Conservation (phyloP, 2,797 vertebrate genomes). For the Iguana delicatissima region DNA sequence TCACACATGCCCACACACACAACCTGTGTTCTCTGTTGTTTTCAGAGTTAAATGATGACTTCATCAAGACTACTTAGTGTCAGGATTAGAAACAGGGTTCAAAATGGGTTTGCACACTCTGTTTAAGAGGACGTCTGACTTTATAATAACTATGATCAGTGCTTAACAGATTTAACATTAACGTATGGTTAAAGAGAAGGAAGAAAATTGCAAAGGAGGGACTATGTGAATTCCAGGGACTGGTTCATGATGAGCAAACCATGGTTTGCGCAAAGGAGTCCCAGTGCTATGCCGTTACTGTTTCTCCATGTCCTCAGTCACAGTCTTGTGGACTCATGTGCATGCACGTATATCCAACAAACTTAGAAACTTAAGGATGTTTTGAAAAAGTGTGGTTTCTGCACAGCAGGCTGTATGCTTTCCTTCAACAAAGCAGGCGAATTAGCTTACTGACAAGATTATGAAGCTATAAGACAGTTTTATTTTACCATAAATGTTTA, state of each 20-base stretch:
- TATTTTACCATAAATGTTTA: slow-evolving; percentile 2
- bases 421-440: neutral
- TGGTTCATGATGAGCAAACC: neutral
- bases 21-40: too few species aligned
- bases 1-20: too few species aligned
- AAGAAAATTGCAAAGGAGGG: neutral
- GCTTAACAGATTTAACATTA: neutral
- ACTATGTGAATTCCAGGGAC: neutral
- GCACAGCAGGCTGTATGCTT: neutral
- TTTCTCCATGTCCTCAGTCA: neutral
- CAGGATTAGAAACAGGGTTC: neutral
- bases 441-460: neutral
- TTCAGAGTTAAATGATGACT: too few species aligned
- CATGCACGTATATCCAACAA: neutral
- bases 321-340: neutral
- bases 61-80: neutral
- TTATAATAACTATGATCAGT: neutral
- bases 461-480: neutral
- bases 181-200: neutral
- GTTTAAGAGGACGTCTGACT: neutral
- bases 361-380: neutral
- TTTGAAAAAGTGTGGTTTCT: neutral
- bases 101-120: neutral
- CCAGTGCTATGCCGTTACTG: neutral
- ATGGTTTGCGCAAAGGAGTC: neutral